Evolutionary conservation across 2,888 invertebrate genomes (phyloP).

Genomic region (Apamea crenata): DNA sequence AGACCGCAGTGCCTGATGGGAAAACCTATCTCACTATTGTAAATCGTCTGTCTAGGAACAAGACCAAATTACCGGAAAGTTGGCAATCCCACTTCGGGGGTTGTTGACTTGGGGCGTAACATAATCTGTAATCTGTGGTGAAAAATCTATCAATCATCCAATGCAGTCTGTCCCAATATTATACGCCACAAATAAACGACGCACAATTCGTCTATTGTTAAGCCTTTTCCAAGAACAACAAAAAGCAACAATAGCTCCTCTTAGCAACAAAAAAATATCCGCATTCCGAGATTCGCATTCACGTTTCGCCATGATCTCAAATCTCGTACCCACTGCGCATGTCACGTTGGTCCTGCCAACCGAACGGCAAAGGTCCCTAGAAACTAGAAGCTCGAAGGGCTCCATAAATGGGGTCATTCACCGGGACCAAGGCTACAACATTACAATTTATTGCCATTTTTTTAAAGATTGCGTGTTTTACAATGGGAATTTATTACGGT

Average conservation of each 20-base stretch:
- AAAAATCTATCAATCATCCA: not conserved
- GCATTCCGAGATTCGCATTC: constrained; percentile 23
- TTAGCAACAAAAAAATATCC: constrained; percentile 20
- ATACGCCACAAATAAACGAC: not conserved
- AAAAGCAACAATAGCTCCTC: constrained; percentile 4
- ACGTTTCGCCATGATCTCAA: constrained; percentile 58
- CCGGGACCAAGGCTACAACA: constrained; percentile 66
- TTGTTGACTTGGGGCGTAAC: constrained; percentile 21
- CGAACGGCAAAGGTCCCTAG: constrained; percentile 57
- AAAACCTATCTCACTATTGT: not conserved
- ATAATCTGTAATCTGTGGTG: not conserved
- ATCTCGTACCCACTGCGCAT: constrained; percentile 80
- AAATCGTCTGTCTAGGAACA: not conserved
- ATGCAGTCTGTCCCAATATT: not conserved
- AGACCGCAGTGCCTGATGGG: too few relatives aligned
- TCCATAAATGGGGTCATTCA: constrained; percentile 71
- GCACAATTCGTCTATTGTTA: not conserved
- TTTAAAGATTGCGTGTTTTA: constrained; percentile 31
- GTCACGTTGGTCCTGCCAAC: constrained; percentile 74
- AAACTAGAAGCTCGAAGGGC: constrained; percentile 59
- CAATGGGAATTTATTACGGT: constrained; percentile 8
- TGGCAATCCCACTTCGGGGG: constrained; percentile 21
- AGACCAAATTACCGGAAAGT: not conserved
- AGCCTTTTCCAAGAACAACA: not conserved
- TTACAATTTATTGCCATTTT: constrained; percentile 59